phyloP scores from a whole-genome alignment of 2,113 vertebrate genomes.

The Mobula birostris region DNA sequence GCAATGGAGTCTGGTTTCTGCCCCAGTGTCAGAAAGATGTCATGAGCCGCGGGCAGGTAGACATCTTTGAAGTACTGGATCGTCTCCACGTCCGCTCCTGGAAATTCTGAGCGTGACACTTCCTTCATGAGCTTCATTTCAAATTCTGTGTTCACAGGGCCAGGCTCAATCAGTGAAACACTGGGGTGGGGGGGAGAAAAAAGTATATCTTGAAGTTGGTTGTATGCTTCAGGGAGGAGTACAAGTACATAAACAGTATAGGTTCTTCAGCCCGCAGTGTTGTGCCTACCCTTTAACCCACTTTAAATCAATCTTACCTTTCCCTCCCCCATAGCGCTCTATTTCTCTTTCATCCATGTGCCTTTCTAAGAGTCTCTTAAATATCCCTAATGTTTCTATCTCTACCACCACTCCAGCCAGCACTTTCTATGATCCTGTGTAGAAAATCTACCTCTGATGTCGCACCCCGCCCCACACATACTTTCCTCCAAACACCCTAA shows the following conservation, averaged over 20 bases:
- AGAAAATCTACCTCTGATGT: too few species aligned
- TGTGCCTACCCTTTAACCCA: too few species aligned
- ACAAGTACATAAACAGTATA: background rate
- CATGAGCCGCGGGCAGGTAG: constrained; percentile 64
- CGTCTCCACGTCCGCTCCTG: constrained; percentile 60
- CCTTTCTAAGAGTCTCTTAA: too few species aligned
- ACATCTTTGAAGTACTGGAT: constrained; percentile 68
- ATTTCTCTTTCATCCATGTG: too few species aligned
- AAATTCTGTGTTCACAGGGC: constrained; percentile 71
- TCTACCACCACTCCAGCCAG: too few species aligned
- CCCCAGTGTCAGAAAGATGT: constrained; percentile 68
- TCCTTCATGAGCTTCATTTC: constrained; percentile 71
- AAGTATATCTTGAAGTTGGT: background rate
- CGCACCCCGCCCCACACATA: too few species aligned
- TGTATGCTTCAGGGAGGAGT: background rate
- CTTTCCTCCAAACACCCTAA: too few species aligned
- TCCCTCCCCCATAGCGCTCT: too few species aligned
- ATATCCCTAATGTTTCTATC: too few species aligned
- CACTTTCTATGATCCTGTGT: too few species aligned
- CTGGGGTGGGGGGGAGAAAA: constrained; percentile 44
- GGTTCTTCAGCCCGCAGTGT: too few species aligned
- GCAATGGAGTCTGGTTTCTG: constrained; percentile 66
- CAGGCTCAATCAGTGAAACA: constrained; percentile 69
- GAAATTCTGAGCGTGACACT: constrained; percentile 64
- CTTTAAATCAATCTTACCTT: too few species aligned